Conservation (phyloP, 2,888 invertebrate genomes). For the Luperina nickerlii region DNA sequence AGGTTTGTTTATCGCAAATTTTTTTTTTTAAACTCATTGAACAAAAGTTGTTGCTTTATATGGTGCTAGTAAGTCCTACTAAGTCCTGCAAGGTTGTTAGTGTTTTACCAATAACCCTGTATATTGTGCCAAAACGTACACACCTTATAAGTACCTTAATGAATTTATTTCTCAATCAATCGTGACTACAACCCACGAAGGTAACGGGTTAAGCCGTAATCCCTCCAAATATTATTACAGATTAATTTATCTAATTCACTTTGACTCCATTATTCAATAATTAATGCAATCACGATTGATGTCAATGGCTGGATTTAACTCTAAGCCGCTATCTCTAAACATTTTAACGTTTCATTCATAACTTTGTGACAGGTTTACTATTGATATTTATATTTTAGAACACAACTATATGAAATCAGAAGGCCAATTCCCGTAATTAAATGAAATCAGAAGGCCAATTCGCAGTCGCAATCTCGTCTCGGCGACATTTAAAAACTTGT, state of each 20-base stretch:
- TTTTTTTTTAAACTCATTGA: too few species aligned
- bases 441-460: too few species aligned
- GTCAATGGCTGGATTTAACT: slow-evolving; percentile 44
- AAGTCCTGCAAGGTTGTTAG: too few species aligned
- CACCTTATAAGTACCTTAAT: neutral
- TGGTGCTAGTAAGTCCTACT: too few species aligned
- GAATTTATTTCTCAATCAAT: slow-evolving; percentile 38
- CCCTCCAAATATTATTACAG: slow-evolving; percentile 61
- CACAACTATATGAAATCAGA: neutral
- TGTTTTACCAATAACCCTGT: too few species aligned
- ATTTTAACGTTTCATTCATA: slow-evolving; percentile 43
- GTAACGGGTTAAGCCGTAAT: slow-evolving; percentile 44
- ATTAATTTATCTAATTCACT: slow-evolving; percentile 71
- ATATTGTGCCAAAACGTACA: too few species aligned
- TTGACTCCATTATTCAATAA: slow-evolving; percentile 59
- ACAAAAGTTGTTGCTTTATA: too few species aligned
- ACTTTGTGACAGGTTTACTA: slow-evolving; percentile 17
- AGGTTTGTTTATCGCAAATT: too few species aligned
- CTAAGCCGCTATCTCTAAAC: slow-evolving; percentile 31
- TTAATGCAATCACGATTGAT: slow-evolving; percentile 58
- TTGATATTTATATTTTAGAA: slow-evolving; percentile 14
- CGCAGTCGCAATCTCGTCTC: neutral
- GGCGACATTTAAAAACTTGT: neutral
- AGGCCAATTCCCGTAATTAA: neutral
- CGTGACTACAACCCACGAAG: slow-evolving; percentile 61